phyloP scores from a whole-genome alignment of 23 tunicate species.

The Ascidia mentula region DNA sequence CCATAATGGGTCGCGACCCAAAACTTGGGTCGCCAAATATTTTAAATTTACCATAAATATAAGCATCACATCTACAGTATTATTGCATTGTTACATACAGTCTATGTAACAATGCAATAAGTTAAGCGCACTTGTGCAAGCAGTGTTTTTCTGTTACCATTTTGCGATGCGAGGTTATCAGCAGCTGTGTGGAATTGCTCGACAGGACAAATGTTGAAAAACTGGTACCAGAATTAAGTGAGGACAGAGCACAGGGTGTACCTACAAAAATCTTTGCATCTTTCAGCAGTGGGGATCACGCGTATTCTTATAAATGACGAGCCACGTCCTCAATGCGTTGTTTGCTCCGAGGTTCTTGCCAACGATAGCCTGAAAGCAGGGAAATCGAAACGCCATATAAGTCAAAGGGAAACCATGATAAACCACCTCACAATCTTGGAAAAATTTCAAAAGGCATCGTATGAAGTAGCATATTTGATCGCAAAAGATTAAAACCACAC shows the following conservation, averaged over 20 bases:
- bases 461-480: slow-evolving; percentile 41
- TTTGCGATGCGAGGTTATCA: too few species aligned
- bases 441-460: slow-evolving; percentile 38
- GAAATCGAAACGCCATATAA: slow-evolving; percentile 40
- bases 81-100: too few species aligned
- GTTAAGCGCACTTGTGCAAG: too few species aligned
- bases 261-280: neutral
- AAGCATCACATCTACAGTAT: too few species aligned
- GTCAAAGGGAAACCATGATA: slow-evolving; percentile 37
- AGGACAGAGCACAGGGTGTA: neutral
- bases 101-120: too few species aligned
- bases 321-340: slow-evolving; percentile 46
- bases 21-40: too few species aligned
- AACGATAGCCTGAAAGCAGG: slow-evolving; percentile 31
- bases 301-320: neutral
- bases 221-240: too few species aligned
- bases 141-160: too few species aligned
- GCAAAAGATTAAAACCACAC: slow-evolving; percentile 42
- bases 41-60: too few species aligned
- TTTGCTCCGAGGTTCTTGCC: slow-evolving; percentile 41
- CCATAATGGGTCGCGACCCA: too few species aligned
- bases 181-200: too few species aligned
- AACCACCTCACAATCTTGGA: slow-evolving; percentile 24
- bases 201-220: too few species aligned
- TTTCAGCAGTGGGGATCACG: neutral